A percentile compares a stretch with the other conserved stretches of the same genome.
Evolutionary conservation across 2,797 vertebrate genomes (phyloP).

Genomic region (Mormyrus hasselquistii): DNA sequence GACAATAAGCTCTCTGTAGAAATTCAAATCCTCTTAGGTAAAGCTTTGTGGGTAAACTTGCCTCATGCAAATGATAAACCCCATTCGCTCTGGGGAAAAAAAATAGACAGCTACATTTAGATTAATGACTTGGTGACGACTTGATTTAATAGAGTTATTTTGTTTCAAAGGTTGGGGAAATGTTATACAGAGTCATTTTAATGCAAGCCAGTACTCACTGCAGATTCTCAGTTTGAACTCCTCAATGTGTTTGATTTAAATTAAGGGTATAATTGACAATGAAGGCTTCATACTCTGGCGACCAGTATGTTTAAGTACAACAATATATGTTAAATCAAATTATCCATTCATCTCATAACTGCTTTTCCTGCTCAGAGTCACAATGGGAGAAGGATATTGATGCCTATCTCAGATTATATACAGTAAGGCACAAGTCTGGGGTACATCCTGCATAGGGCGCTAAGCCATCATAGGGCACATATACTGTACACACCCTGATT

Average conservation of each 20-base stretch:
- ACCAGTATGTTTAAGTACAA: neutral
- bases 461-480: neutral
- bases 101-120: constrained; percentile 70
- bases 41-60: constrained; percentile 71
- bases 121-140: constrained; percentile 69
- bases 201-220: constrained; percentile 52
- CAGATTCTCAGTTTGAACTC: constrained; percentile 48
- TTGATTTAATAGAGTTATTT: constrained; percentile 78
- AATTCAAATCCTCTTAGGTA: constrained; percentile 68
- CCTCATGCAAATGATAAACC: constrained; percentile 75
- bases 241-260: neutral
- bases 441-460: neutral
- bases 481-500: neutral
- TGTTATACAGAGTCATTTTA: neutral
- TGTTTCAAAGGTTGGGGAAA: constrained; percentile 44
- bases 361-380: too few species aligned
- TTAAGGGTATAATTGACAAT: neutral
- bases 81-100: constrained; percentile 71
- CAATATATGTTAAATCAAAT: neutral
- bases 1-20: constrained; percentile 72
- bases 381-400: too few species aligned
- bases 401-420: too few species aligned
- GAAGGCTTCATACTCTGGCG: neutral
- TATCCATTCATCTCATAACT: neutral
- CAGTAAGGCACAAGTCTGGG: too few species aligned